Base-by-base conservation (phyloP, 2,797 vertebrate species). In the Coregonus sp. region DNA sequence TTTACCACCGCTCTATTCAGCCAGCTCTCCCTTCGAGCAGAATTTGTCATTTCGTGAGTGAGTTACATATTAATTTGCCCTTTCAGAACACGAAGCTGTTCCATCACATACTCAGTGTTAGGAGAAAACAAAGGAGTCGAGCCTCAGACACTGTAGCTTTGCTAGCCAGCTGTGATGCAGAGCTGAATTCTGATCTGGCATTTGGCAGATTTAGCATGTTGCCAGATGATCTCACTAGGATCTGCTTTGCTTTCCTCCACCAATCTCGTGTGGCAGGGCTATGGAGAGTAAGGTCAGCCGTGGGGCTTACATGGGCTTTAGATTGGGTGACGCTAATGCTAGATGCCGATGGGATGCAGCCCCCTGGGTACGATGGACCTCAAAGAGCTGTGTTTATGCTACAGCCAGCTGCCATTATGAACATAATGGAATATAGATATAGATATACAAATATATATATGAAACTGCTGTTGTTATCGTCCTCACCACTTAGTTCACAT, bases 1-100 rank as follows among this genome's bases (percentile, higher is more conserved):
- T 66, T n/a, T 14, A 18, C 20, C 59, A 3, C 73, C 29, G 9
- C 11, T 29, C 40, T 37, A 16, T 18, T 18, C 54, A 35, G 9
- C 35, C 5, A 40, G 73, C 54, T 67, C 4, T 73, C 72, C 35
- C 35, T 25, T 81, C 25, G 11, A 73, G 47, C 18, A 59, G 18
- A 54, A 18, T n/a, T 59, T n/a, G n/a, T 59, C 2, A n/a, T 5
- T n/a, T n/a, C 1, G 52, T 5, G 54, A 59, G 56, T 59, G 18
- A 12, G n/a, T 25, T 25, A 7, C 59, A 25, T 63, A 63, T 11
- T 63, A 9, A 25, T 63, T 63, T 63, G 59, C 20, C 59, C 59
- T 11, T 25, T 61, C 59, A 7, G 7, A 63, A 61, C 6, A 2
- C 20, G 3, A 20, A 61, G 20, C 20, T 12, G 59, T 29, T 47